These are phyloP conservation scores for Euura lappo DNA, from an alignment of 1,140 invertebrate species.

Conservation along the genomic window DNA sequence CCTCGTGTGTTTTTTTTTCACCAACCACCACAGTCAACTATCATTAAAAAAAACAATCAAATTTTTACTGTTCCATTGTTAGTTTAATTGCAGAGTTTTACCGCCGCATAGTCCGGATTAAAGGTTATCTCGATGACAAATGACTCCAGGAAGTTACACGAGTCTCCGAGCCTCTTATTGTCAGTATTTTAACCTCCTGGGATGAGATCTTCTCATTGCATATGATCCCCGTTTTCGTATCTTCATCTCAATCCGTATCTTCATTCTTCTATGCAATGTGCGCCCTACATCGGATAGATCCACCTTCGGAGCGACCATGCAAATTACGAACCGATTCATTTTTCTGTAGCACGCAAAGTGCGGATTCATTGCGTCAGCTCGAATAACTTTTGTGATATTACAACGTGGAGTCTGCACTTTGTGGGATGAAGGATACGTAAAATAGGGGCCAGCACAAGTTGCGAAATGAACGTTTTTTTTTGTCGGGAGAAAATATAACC, in stretches of 20 bases:
- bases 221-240: not conserved
- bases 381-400: too few relatives aligned
- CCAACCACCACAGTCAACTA: too few relatives aligned
- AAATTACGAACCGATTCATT: too few relatives aligned
- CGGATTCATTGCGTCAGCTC: too few relatives aligned
- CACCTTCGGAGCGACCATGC: too few relatives aligned
- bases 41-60: too few relatives aligned
- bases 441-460: not conserved
- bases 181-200: not conserved
- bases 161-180: not conserved
- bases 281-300: not conserved
- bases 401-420: too few relatives aligned
- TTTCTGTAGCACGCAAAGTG: too few relatives aligned
- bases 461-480: not conserved
- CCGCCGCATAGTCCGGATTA: not conserved
- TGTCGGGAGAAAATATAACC: too few relatives aligned
- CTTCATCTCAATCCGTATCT: not conserved
- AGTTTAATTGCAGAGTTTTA: slow-evolving; percentile 2
- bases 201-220: not conserved
- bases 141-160: not conserved
- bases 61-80: not conserved
- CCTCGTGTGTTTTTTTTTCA: too few relatives aligned
- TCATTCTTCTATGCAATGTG: not conserved
- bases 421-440: not conserved
- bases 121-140: slow-evolving; percentile 1